Conservation (phyloP, 2,113 vertebrate genomes). For the Takifugu flavidus region DNA sequence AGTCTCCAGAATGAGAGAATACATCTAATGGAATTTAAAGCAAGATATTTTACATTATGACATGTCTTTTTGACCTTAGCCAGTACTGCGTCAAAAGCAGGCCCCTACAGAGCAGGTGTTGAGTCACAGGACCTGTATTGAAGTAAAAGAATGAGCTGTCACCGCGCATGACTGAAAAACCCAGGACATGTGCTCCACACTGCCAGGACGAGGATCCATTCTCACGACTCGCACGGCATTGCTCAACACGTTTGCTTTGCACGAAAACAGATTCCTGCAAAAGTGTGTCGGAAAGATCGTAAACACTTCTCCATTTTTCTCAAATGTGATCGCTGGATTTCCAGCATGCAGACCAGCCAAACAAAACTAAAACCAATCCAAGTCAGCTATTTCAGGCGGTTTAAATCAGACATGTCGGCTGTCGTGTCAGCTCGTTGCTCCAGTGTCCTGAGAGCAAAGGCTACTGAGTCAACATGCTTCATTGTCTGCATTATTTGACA, state of each 20-base stretch:
- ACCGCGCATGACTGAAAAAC: constrained; percentile 42
- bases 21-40: too few relatives aligned
- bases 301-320: too few relatives aligned
- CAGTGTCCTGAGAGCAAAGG: background rate
- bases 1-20: too few relatives aligned
- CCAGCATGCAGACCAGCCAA: too few relatives aligned
- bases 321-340: background rate
- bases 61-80: background rate
- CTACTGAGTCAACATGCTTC: background rate
- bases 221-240: constrained; percentile 15
- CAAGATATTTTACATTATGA: background rate
- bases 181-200: constrained; percentile 23
- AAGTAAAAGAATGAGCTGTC: constrained; percentile 29
- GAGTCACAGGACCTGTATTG: constrained; percentile 19
- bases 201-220: constrained; percentile 33
- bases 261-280: background rate
- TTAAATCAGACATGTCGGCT: too few relatives aligned
- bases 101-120: constrained; percentile 23
- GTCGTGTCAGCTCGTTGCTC: too few relatives aligned
- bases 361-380: too few relatives aligned
- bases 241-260: constrained; percentile 16
- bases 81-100: constrained; percentile 7
- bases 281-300: background rate
- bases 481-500: background rate
- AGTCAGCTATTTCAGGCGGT: too few relatives aligned